These are phyloP conservation scores for Nothocercus nigrocapillus DNA, from an alignment of 2,113 vertebrate species.

Conservation along the genomic window DNA sequence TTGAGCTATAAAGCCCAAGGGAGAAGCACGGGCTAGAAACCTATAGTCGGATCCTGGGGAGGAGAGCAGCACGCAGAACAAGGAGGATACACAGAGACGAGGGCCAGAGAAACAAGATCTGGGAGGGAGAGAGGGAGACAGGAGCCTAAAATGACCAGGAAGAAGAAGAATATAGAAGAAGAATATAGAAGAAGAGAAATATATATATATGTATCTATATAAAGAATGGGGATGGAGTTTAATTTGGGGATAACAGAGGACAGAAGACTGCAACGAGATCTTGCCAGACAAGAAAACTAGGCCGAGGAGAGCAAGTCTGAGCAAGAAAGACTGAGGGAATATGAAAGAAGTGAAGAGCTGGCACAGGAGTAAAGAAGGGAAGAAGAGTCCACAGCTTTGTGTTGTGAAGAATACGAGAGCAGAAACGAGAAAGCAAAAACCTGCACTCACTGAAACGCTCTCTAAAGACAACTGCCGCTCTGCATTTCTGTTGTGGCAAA, in stretches of 20 bases:
- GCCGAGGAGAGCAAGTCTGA: background rate
- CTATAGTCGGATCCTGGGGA: background rate
- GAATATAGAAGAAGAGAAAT: background rate
- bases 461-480: background rate
- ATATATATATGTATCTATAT: background rate
- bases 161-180: background rate
- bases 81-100: background rate
- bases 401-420: background rate
- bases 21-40: background rate
- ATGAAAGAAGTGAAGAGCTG: background rate
- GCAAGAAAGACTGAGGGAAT: background rate
- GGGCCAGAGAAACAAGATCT: fast-evolving
- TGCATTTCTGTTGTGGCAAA: background rate
- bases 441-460: fast-evolving
- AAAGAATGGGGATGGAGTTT: background rate
- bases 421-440: background rate
- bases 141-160: background rate
- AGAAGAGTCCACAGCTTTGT: fast-evolving
- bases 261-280: background rate
- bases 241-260: background rate
- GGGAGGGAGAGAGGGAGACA: background rate
- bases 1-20: background rate
- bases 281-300: background rate
- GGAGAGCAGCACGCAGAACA: background rate
- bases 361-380: background rate